Percentiles rank a stretch among this genome's conserved stretches.
Evolutionary conservation across 2,888 invertebrate species (phyloP).

Genomic region (Craniophora ligustri): DNA sequence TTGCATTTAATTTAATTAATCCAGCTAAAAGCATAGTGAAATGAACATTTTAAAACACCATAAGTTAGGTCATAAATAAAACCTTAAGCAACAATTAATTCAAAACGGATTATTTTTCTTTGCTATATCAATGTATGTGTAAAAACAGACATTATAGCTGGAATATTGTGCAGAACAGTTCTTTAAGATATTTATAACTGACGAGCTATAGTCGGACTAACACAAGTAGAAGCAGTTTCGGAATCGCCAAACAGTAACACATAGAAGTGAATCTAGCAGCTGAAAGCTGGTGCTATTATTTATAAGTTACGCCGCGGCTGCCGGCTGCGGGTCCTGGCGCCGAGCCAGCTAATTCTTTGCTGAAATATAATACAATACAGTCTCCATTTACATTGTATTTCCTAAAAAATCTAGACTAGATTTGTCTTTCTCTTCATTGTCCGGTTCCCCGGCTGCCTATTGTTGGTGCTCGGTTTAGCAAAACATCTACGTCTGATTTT

Average conservation of each 20-base stretch:
- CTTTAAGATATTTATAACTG: neutral
- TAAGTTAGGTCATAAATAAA: too few relatives aligned
- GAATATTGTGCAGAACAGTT: too few relatives aligned
- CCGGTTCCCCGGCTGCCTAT: slow-evolving; percentile 6
- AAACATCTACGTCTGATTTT: neutral
- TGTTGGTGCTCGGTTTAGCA: slow-evolving; percentile 7
- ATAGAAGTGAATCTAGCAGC: neutral
- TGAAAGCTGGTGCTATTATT: slow-evolving; percentile 10
- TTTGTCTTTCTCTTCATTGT: neutral
- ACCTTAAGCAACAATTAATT: too few relatives aligned
- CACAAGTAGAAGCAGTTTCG: neutral
- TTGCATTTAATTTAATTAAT: too few relatives aligned
- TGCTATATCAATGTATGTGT: too few relatives aligned
- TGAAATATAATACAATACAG: slow-evolving; percentile 35
- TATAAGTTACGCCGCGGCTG: slow-evolving; percentile 16
- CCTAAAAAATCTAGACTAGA: slow-evolving; percentile 12
- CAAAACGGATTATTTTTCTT: too few relatives aligned
- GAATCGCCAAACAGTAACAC: neutral
- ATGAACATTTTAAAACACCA: too few relatives aligned
- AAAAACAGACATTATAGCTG: too few relatives aligned
- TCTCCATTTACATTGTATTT: slow-evolving; percentile 26
- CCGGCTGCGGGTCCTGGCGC: slow-evolving; percentile 11
- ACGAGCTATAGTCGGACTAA: neutral
- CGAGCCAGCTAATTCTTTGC: slow-evolving; percentile 33
- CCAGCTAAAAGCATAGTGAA: too few relatives aligned